phyloP scores from a whole-genome alignment of 1,140 invertebrate species.

The Cydia fagiglandana region DNA sequence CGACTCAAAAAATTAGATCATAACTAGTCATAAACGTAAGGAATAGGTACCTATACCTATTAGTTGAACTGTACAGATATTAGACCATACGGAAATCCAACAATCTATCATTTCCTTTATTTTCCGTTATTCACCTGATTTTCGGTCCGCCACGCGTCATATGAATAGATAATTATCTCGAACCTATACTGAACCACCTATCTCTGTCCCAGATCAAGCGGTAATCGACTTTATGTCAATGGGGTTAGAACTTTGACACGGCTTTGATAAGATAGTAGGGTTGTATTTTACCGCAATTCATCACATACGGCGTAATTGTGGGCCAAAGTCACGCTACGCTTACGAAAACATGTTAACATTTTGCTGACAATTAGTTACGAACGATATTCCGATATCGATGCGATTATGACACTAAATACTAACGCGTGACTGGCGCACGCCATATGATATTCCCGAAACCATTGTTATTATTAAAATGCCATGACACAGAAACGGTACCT shows the following conservation, averaged over 20 bases:
- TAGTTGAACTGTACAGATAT: background rate
- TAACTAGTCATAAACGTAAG: no score
- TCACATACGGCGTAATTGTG: conserved; percentile 48
- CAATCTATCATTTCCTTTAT: background rate
- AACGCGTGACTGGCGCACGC: conserved; percentile 19
- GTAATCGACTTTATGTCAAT: conserved; percentile 19
- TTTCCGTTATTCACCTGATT: conserved; percentile 12
- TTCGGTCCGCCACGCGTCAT: conserved; percentile 16
- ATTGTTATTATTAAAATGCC: conserved; percentile 4
- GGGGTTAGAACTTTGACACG: conserved; percentile 4
- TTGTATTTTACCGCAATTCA: conserved; percentile 14
- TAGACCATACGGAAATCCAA: conserved; percentile 5
- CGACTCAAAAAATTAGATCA: no score
- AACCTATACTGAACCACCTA: conserved; percentile 35
- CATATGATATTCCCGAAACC: conserved; percentile 33
- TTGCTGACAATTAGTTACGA: conserved; percentile 42
- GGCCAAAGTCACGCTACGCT: conserved; percentile 40
- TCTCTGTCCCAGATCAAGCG: conserved; percentile 1
- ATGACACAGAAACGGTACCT: background rate
- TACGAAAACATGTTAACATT: conserved; percentile 56
- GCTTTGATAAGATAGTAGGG: background rate
- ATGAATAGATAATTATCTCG: conserved; percentile 47
- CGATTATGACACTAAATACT: conserved; percentile 9
- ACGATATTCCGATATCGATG: conserved; percentile 38
- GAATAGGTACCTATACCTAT: no score